Evolutionary conservation across 2,888 invertebrate genomes (phyloP).

Genomic region (Dicroscelio sp.): DNA sequence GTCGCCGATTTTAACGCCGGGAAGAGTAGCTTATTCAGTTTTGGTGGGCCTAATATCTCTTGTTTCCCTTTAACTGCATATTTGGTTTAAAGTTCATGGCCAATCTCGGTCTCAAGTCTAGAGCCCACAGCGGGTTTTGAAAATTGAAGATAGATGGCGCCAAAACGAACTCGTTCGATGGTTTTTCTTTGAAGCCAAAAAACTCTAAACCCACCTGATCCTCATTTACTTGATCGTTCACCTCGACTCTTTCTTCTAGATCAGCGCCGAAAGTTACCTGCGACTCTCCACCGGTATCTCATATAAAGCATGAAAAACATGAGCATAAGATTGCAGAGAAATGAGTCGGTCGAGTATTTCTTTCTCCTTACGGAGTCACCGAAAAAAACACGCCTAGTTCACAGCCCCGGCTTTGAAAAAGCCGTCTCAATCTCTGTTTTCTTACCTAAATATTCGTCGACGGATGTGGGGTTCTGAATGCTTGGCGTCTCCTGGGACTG

Average conservation of each 20-base stretch:
- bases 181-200: slow-evolving; percentile 17
- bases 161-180: slow-evolving; percentile 7
- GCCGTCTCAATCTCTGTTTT: slow-evolving; percentile 39
- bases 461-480: too few relatives aligned
- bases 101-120: neutral
- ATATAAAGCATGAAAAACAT: neutral
- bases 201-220: slow-evolving; percentile 1
- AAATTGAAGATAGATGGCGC: slow-evolving; percentile 22
- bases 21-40: slow-evolving; percentile 30
- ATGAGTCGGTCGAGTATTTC: slow-evolving; percentile 44
- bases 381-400: slow-evolving; percentile 39
- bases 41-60: slow-evolving; percentile 20
- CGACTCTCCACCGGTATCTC: too few relatives aligned
- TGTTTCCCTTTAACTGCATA: neutral
- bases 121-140: neutral
- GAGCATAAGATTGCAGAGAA: neutral
- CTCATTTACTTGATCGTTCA: too few relatives aligned
- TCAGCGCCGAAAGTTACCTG: too few relatives aligned
- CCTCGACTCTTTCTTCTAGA: neutral
- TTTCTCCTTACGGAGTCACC: slow-evolving; percentile 6
- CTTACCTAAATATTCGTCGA: neutral
- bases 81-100: neutral
- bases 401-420: slow-evolving; percentile 40
- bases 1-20: slow-evolving; percentile 2
- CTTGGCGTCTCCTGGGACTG: too few relatives aligned